A percentile compares a stretch with the other conserved stretches of the same genome.
These are phyloP conservation scores for Hycleus cichorii DNA, from an alignment of 1,140 invertebrate species.

Conservation along the genomic window DNA sequence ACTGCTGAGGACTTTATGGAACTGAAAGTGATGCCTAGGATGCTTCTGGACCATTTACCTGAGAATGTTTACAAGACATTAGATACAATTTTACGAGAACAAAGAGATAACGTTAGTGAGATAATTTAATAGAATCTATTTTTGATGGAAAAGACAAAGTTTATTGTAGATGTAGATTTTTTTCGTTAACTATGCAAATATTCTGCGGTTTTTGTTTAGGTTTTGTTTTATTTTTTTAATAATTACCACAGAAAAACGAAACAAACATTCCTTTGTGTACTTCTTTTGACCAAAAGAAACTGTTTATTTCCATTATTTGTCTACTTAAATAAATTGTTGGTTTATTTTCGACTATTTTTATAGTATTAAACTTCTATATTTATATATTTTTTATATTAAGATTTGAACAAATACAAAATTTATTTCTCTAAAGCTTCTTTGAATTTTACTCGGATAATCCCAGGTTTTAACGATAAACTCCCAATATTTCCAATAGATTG, in stretches of 20 bases:
- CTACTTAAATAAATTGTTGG: too few species aligned
- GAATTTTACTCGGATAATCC: background rate
- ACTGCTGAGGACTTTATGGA: constrained; percentile 67
- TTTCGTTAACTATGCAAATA: background rate
- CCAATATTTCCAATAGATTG: too few species aligned
- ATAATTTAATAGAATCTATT: constrained; percentile 16
- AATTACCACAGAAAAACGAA: too few species aligned
- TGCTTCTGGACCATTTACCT: constrained; percentile 67
- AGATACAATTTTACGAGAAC: constrained; percentile 51
- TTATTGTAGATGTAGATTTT: background rate
- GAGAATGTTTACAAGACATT: constrained; percentile 62
- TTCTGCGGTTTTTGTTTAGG: too few species aligned
- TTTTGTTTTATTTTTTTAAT: too few species aligned
- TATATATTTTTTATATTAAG: constrained; percentile 15
- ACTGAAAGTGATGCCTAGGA: constrained; percentile 65
- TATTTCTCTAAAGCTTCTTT: constrained; percentile 3
- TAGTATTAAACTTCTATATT: constrained; percentile 7
- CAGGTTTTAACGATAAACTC: too few species aligned
- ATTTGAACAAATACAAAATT: constrained; percentile 8
- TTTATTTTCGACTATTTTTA: background rate
- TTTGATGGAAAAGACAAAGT: background rate
- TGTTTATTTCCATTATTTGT: too few species aligned
- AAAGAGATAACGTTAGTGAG: constrained; percentile 31
- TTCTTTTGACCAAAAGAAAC: background rate
- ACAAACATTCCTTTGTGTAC: background rate